Conservation (phyloP, 2,113 vertebrate genomes). For the Dicaeum eximium region DNA sequence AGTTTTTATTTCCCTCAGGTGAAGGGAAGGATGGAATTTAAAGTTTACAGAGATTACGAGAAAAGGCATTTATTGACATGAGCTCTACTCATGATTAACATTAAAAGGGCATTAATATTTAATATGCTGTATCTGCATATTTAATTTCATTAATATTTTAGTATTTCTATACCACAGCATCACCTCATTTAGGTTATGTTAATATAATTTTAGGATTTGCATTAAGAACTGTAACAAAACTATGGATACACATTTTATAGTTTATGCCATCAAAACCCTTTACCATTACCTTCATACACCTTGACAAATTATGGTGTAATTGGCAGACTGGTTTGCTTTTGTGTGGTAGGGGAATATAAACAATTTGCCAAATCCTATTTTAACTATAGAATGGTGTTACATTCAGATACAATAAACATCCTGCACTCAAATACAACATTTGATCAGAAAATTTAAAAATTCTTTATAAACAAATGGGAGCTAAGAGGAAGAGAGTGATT, state of each 20-base stretch:
- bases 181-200: background rate
- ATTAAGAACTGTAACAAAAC: background rate
- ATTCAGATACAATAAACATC: background rate
- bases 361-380: background rate
- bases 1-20: background rate
- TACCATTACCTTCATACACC: background rate
- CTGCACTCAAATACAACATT: background rate
- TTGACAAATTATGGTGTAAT: background rate
- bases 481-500: background rate
- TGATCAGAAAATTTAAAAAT: background rate
- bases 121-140: background rate
- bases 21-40: background rate
- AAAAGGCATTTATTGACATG: background rate
- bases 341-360: background rate
- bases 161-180: background rate
- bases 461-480: background rate
- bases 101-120: constrained; percentile 1
- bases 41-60: background rate
- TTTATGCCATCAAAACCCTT: background rate
- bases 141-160: constrained; percentile 36
- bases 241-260: background rate
- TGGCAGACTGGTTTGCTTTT: background rate
- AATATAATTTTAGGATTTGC: background rate
- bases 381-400: background rate
- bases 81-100: background rate